Base-by-base conservation (phyloP, 2,888 invertebrate species). In the Netelia virgata region DNA sequence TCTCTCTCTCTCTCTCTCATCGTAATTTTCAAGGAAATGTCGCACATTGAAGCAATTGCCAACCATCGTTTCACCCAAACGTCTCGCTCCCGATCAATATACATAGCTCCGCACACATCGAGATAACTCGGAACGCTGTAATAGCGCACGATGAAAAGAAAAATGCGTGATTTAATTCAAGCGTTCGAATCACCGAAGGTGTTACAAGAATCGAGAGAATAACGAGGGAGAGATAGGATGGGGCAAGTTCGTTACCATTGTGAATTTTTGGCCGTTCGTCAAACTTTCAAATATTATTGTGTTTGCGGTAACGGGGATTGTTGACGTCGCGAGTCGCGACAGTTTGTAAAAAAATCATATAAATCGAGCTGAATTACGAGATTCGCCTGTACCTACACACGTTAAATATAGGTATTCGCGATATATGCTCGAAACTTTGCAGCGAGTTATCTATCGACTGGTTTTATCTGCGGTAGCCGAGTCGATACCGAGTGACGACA, bases 11-110 rank as follows among this genome's bases (percentile, higher is more conserved):
- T 66, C 63, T 53, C 63, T 50, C 59, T 64, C 28, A 43, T 64
- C 50, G 61, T 57, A 75, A 75, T 74, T 74, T 79, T 47, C 79
- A 75, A 75, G 83, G 74, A 83, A 79, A 83, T 64, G 74, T 79
- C 74, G 47, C 69, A 61, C 14, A 55, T 20, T 57, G 43, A 11
- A 68, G 23, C 23, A 59, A 64, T 69, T 63, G 69, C 59, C 76
- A 79, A 64, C 78, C 11, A 59, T 72, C 47, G 28, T 73, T 78
- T 78, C 61, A 28, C 61, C 53, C 50, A 57, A 68, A 57, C 16
- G 18, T 20, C 77, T 59, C 36, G 28, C 23, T 68, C 75, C 57
- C 1, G 59, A 55, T 63, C 47, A 55, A 83, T 78, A 78, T 73
- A 73, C 82, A 82, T 82, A 73, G 50, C 59, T 47, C 36, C 63